Conservation (phyloP, 1,140 invertebrate species). For the Dreissena rostriformis region DNA sequence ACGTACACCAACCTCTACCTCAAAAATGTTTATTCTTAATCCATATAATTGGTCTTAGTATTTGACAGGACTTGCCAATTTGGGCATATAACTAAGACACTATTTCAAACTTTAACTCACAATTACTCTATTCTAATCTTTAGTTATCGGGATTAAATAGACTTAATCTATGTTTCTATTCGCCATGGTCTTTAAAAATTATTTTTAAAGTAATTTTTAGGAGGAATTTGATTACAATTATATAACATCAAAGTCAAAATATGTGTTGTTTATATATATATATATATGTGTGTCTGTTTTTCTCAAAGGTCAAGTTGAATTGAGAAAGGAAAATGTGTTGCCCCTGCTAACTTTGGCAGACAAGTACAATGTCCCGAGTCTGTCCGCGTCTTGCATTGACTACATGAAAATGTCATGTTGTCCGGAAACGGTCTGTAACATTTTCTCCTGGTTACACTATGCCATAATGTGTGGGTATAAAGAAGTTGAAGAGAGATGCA, state of each 20-base stretch:
- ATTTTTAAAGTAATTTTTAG: no score
- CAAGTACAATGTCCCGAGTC: conserved; percentile 96
- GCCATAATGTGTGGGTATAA: conserved; percentile 91
- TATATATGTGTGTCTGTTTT: neutral
- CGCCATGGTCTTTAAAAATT: no score
- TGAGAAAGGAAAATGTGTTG: conserved; percentile 92
- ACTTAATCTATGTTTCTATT: no score
- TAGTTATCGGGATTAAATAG: no score
- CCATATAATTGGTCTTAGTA: neutral
- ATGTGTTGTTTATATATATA: neutral
- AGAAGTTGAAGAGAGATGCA: conserved; percentile 88
- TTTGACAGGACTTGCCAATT: no score
- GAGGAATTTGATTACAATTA: no score
- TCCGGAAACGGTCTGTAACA: conserved; percentile 88
- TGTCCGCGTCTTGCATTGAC: conserved; percentile 90
- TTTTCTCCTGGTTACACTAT: conserved; percentile 96
- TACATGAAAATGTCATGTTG: conserved; percentile 94
- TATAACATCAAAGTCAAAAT: no score
- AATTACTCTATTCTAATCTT: no score
- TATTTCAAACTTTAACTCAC: no score
- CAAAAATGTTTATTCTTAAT: neutral
- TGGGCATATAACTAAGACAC: no score
- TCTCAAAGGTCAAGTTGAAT: conserved; percentile 86
- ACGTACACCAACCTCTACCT: neutral
- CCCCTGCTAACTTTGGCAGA: conserved; percentile 94